These are phyloP conservation scores for Tachina lurida DNA, from an alignment of 2,888 invertebrate species.

Conservation along the genomic window DNA sequence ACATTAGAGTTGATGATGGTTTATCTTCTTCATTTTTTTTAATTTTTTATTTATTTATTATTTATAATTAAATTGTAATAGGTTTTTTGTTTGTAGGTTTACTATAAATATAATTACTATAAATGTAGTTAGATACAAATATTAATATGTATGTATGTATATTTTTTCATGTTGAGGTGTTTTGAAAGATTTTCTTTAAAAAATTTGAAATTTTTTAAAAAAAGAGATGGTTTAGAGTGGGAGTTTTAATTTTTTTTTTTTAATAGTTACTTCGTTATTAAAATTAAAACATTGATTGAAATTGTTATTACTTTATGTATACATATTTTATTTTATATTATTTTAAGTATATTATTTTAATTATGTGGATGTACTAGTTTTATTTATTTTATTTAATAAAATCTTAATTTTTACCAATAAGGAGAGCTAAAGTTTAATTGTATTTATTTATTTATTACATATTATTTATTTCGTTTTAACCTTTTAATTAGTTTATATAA, in stretches of 20 bases:
- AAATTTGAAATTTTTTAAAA: slow-evolving; percentile 61
- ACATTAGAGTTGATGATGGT: slow-evolving; percentile 59
- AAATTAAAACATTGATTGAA: slow-evolving; percentile 62
- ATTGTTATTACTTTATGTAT: slow-evolving; percentile 36
- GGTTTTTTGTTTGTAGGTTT: slow-evolving; percentile 51
- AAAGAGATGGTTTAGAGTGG: slow-evolving; percentile 26
- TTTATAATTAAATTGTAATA: slow-evolving; percentile 67
- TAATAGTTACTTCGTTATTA: slow-evolving; percentile 12
- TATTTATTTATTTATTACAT: slow-evolving; percentile 10
- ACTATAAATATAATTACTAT: slow-evolving; percentile 70
- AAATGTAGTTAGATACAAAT: slow-evolving; percentile 64
- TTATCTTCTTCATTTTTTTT: slow-evolving; percentile 6
- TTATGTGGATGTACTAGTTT: slow-evolving; percentile 31
- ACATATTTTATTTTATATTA: not conserved
- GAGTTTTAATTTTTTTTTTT: slow-evolving; percentile 12
- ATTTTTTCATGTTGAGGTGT: slow-evolving; percentile 58
- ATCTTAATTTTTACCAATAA: slow-evolving; percentile 52
- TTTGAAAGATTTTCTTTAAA: slow-evolving; percentile 57
- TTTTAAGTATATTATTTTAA: slow-evolving; percentile 29
- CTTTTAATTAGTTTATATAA: slow-evolving; percentile 44
- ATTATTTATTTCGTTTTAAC: slow-evolving; percentile 8
- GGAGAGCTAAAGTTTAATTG: slow-evolving; percentile 54
- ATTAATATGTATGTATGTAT: slow-evolving; percentile 40
- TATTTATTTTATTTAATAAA: slow-evolving; percentile 28
- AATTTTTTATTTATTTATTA: slow-evolving; percentile 33